These are phyloP conservation scores for Stratiomys singularior DNA, from an alignment of 2,888 invertebrate genomes.

Conservation along the genomic window DNA sequence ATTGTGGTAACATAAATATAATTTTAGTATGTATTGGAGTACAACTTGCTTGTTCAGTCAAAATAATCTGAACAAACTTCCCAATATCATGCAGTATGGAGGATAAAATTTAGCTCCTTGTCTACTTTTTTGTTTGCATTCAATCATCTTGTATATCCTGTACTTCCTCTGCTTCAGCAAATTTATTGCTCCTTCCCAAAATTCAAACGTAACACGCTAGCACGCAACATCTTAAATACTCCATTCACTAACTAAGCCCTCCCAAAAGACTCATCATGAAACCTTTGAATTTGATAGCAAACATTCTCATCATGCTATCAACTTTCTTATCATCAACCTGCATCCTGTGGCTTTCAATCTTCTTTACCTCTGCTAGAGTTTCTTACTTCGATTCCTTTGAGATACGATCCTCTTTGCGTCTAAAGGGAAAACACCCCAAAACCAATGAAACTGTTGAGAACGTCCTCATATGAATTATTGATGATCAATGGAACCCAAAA, in stretches of 20 bases:
- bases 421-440: background rate
- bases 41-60: no score
- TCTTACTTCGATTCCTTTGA: background rate
- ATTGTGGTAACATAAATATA: no score
- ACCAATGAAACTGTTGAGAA: background rate
- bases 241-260: background rate
- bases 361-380: background rate
- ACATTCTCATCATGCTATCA: constrained; percentile 17
- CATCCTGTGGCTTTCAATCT: background rate
- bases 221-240: background rate
- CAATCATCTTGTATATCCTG: background rate
- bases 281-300: background rate
- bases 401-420: background rate
- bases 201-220: background rate
- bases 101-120: background rate
- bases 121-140: background rate
- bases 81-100: no score
- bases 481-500: constrained; percentile 43
- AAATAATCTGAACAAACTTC: no score
- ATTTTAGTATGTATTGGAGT: no score
- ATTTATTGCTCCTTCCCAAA: background rate
- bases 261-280: constrained; percentile 21
- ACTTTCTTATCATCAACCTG: constrained; percentile 25
- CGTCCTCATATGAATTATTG: constrained; percentile 42
- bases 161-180: background rate